Base-by-base conservation (phyloP, 2,113 vertebrate species). In the Anseranas semipalmata region DNA sequence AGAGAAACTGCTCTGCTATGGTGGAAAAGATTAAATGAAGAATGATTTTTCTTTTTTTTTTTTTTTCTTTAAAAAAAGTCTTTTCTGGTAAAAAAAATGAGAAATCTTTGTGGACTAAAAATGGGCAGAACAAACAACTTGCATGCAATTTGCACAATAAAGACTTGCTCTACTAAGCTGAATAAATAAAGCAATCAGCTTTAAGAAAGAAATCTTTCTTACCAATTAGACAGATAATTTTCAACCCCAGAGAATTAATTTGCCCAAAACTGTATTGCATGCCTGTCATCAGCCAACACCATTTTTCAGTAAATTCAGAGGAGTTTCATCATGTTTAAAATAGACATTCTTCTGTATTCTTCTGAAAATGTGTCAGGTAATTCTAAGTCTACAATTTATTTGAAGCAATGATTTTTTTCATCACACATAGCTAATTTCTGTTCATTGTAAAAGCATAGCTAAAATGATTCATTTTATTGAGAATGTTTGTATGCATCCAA, bases 131-230 rank as follows among this genome's bases (percentile, higher is more conserved):
- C 39, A 89, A 95, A 88, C 39, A 88, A 90, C 78, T 94, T 93
- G 59, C 43, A 74, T 85, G 55, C 22, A 91, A 83, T 96, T 95
- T 91, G 65, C 63, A 87, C 77, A 90, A 83, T 65, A 91, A 96
- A 90, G 41, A 63, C 75, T 89, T 95, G 71, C 62, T 75, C 41
- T 97, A 59, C 58, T 89, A 91, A 85, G 77, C 67, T 81, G 79
- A 85, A 94, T 85, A 94, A 96, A 89, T 81, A 71, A 90, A 95
- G 62, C 67, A 75, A 82, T 62, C 76, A 83, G n/a, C 48, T 91
- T 80, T 76, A 96, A 72, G 45, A 65, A 48, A 21, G 24, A 93
- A 92, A 95, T 66, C 39, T 84, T 73, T 63, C 37, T 79, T 53
- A 96, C 22, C 46, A 89, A 77, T 93, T 73, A 95, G 35, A 80